Base-by-base conservation (phyloP, 2,113 vertebrate species). In the Lipophrys pholis region DNA sequence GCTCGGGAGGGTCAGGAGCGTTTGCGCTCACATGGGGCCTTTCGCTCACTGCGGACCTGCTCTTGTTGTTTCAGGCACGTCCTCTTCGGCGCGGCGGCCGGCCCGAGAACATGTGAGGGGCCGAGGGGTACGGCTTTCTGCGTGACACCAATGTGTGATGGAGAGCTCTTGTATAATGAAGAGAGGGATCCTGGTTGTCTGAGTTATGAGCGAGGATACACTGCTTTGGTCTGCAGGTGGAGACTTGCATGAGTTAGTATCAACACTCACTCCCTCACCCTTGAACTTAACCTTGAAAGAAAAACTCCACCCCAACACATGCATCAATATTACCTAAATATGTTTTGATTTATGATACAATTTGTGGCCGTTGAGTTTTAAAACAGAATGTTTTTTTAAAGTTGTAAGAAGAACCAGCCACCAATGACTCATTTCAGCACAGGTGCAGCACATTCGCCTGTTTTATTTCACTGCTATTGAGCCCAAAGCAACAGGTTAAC, bases 61-160 rank as follows among this genome's bases (percentile, higher is more conserved):
- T 78, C 91, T 94, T 95, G 93, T 94, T 95, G 94, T 96, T 95
- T 95, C 94, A 96, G 95, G 91, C 94, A 93, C 50, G 84, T 95
- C 94, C 93, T 95, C 90, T 88, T 74, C 15, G 43, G 76, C 78
- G 82, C 21, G 68, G 57, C 16, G 45, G 56, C 68, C 80, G 64
- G 70, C 76, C 77, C 73, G 81, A 62, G 81, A 83, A 76, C 78
- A 70, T 53, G 12, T 12, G 30, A 62, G 21, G 69, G 69, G 68
- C 39, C 6, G 58, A 68, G 70, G 58, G 35, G 39, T 7, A 52
- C 51, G 21, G 54, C 56, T 63, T 59, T 67, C 70, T 65, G 12
- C 3, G 35, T 46, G 69, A 56, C 66, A 50, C 16, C 15, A n/a
- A 38, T 35, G 54, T 74, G 45, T 62, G 63, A 80, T 73, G 63